Evolutionary conservation across 2,888 invertebrate species (phyloP).

Genomic region (Ormyrus labotus): DNA sequence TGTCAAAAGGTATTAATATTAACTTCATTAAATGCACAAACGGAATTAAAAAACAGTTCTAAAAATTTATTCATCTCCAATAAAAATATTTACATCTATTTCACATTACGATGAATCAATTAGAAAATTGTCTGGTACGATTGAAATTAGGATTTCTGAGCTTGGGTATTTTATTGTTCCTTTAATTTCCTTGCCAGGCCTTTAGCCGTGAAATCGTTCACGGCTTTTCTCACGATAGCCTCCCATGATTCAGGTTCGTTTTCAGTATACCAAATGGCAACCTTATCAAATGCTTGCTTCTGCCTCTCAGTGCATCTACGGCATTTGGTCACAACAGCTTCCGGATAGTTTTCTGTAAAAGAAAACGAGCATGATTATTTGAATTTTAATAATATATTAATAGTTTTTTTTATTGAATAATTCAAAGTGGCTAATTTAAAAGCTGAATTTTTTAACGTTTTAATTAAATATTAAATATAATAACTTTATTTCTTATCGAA

Average conservation of each 20-base stretch:
- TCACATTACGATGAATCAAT: neutral
- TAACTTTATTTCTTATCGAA: too few species aligned
- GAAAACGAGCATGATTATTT: neutral
- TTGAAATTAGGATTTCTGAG: neutral
- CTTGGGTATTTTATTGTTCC: too few species aligned
- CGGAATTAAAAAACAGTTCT: neutral
- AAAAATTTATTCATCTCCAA: neutral
- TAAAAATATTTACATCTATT: neutral
- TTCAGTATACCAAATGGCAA: conserved; percentile 63
- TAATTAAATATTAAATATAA: too few species aligned
- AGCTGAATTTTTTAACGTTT: too few species aligned
- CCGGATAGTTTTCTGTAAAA: conserved; percentile 61
- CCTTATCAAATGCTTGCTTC: conserved; percentile 58
- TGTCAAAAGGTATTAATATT: too few species aligned
- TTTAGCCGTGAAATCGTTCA: neutral
- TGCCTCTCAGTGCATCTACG: conserved; percentile 65
- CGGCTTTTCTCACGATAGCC: conserved; percentile 53
- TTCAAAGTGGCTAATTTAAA: too few species aligned
- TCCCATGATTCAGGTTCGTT: conserved; percentile 63
- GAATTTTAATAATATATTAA: too few species aligned
- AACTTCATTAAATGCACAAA: too few species aligned
- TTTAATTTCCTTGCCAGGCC: neutral
- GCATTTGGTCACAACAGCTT: conserved; percentile 65
- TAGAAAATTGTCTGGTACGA: neutral
- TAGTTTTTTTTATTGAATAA: too few species aligned